Evolutionary conservation across 2,113 vertebrate species (phyloP).

Genomic region (Manacus vitellinus): DNA sequence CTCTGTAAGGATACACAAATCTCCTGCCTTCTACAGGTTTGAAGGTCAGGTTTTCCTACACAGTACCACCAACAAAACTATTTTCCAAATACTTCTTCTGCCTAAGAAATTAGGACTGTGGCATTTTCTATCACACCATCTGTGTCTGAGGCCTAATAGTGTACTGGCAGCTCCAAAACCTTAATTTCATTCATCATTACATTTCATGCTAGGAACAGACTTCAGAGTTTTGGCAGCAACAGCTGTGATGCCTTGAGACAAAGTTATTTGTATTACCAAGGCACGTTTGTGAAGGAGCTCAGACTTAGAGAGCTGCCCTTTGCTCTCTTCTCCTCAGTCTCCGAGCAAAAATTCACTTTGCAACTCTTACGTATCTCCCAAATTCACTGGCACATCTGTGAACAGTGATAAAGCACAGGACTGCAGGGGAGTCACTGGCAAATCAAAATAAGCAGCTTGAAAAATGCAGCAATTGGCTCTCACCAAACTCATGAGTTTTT

Average conservation of each 20-base stretch:
- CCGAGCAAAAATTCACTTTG: neutral
- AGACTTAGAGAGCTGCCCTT: neutral
- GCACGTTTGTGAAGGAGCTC: neutral
- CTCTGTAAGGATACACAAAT: neutral
- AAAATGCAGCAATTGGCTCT: neutral
- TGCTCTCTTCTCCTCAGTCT: neutral
- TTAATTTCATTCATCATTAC: constrained; percentile 31
- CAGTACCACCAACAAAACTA: neutral
- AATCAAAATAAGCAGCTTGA: neutral
- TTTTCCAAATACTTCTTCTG: neutral
- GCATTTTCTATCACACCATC: neutral
- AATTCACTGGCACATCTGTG: neutral
- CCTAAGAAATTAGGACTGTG: neutral
- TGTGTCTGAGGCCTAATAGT: neutral
- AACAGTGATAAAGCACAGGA: neutral
- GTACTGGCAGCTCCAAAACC: neutral
- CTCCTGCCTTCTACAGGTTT: neutral
- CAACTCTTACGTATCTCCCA: neutral
- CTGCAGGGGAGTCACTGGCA: neutral
- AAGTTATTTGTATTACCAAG: constrained; percentile 8
- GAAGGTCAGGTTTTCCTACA: neutral
- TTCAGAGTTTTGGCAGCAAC: neutral
- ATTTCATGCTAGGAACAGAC: constrained; percentile 18
- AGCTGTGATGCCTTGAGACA: constrained; percentile 27
- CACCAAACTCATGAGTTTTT: neutral